Conservation (phyloP, 2,113 vertebrate species). For the Oryzias curvinotus region DNA sequence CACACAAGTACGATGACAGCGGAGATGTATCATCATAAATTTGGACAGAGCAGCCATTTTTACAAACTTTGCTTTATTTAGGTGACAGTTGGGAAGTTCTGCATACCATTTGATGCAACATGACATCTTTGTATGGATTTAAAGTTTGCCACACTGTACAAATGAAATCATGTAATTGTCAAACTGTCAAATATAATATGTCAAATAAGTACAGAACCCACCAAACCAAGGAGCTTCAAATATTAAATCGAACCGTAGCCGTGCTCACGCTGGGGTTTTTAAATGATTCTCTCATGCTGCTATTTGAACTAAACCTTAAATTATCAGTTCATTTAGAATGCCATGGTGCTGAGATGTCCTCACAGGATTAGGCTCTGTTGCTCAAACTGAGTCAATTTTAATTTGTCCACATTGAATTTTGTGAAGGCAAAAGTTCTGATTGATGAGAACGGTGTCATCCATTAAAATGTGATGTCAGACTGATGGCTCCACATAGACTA, state of each 20-base stretch:
- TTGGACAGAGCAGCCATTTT: not conserved
- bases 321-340: not conserved
- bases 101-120: too few species aligned
- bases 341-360: not conserved
- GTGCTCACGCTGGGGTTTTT: too few species aligned
- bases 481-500: not conserved
- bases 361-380: not conserved
- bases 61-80: too few species aligned
- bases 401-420: not conserved
- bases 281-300: not conserved
- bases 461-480: not conserved
- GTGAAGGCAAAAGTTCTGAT: not conserved
- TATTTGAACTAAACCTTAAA: not conserved
- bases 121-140: too few species aligned
- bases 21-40: not conserved
- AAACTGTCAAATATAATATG: too few species aligned
- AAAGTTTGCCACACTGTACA: too few species aligned
- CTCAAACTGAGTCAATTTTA: slow-evolving; percentile 4
- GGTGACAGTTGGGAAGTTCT: too few species aligned
- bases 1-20: not conserved
- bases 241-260: too few species aligned
- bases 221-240: too few species aligned
- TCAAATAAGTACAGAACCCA: too few species aligned
- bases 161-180: too few species aligned
- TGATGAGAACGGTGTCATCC: slow-evolving; percentile 6